phyloP scores from a whole-genome alignment of 2,113 vertebrate species.

The Nothocercus nigrocapillus region DNA sequence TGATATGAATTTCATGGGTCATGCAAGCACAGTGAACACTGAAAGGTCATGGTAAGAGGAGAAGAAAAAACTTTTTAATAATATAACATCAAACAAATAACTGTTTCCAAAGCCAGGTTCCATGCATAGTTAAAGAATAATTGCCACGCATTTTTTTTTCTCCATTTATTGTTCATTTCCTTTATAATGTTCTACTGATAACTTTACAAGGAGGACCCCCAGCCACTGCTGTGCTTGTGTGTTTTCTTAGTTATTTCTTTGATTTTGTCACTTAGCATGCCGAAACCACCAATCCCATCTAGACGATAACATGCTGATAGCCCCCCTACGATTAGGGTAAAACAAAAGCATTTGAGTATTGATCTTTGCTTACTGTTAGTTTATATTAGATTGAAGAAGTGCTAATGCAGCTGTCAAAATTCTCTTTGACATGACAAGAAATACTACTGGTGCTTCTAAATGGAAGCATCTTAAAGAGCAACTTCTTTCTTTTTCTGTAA shows the following conservation, averaged over 20 bases:
- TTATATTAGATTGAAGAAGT: background rate
- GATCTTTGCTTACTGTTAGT: constrained; percentile 12
- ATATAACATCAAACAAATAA: background rate
- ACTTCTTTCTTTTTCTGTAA: background rate
- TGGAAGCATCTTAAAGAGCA: background rate
- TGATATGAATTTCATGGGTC: constrained; percentile 39
- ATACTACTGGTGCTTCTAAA: background rate
- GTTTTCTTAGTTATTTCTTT: background rate
- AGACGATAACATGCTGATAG: background rate
- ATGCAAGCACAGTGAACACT: background rate
- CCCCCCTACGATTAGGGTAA: background rate
- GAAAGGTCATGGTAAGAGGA: constrained; percentile 26
- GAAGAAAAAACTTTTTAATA: constrained; percentile 6
- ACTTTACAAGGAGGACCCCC: background rate
- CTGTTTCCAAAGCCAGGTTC: constrained; percentile 1
- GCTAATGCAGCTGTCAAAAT: background rate
- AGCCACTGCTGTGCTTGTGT: background rate
- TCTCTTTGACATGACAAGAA: background rate
- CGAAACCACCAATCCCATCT: background rate
- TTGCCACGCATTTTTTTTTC: background rate
- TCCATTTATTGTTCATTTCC: background rate
- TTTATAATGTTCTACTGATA: background rate
- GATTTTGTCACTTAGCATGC: background rate
- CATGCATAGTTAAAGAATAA: background rate
- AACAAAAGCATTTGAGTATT: background rate